Evolutionary conservation across 1,140 invertebrate species (phyloP).

Genomic region (Anadara kagoshimensis): DNA sequence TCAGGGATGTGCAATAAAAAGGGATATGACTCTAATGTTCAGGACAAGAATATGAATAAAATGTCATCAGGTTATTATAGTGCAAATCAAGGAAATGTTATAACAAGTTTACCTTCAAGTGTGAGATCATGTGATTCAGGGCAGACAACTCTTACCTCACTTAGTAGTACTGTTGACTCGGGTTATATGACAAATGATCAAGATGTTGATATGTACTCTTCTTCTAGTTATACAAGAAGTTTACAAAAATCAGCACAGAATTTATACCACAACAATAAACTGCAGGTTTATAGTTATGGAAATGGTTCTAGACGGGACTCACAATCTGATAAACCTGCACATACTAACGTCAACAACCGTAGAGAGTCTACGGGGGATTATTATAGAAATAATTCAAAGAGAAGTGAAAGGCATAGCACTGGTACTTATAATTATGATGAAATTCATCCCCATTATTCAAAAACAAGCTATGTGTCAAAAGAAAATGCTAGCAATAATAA

Average conservation of each 20-base stretch:
- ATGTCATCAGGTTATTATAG: background rate
- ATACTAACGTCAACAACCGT: too few species aligned
- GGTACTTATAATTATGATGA: too few species aligned
- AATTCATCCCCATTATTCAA: too few species aligned
- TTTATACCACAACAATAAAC: constrained; percentile 17
- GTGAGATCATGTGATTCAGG: constrained; percentile 38
- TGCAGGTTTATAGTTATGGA: too few species aligned
- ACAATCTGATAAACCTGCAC: too few species aligned
- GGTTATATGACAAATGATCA: constrained; percentile 40
- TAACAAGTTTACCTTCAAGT: constrained; percentile 29
- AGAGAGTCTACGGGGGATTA: too few species aligned
- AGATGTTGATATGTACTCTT: constrained; percentile 38
- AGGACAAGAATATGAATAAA: background rate
- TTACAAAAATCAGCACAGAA: constrained; percentile 38
- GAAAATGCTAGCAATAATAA: too few species aligned
- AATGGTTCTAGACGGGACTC: too few species aligned
- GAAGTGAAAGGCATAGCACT: too few species aligned
- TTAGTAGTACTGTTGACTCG: constrained; percentile 41
- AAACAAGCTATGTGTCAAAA: too few species aligned
- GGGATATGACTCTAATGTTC: background rate
- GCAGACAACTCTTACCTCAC: constrained; percentile 35
- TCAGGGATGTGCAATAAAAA: background rate
- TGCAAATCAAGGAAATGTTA: constrained; percentile 12
- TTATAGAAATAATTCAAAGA: too few species aligned
- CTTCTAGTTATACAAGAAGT: constrained; percentile 31